A percentile compares a stretch with the other conserved stretches of the same genome.
phyloP scores from a whole-genome alignment of 2,797 vertebrate genomes.

The Poecilia gillii region DNA sequence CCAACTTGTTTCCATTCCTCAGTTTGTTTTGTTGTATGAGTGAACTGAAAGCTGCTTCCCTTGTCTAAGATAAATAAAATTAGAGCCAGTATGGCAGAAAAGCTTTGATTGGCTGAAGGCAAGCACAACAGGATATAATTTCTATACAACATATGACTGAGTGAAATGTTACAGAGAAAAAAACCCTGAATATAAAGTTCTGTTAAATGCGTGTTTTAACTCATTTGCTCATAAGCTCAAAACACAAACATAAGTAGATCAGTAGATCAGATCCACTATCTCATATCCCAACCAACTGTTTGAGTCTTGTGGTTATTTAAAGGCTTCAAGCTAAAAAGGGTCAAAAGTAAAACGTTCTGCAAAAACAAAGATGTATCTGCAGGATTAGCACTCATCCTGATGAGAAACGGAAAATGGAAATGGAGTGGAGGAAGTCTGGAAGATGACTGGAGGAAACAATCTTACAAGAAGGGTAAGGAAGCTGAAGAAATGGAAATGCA shows the following conservation, averaged over 20 bases:
- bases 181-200: neutral
- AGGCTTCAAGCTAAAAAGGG: slow-evolving; percentile 20
- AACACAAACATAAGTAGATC: neutral
- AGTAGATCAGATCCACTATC: neutral
- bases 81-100: neutral
- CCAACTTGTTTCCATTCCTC: neutral
- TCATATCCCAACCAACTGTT: neutral
- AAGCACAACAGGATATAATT: neutral
- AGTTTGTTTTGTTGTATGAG: neutral
- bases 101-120: neutral
- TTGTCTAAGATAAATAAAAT: neutral
- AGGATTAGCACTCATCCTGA: slow-evolving; percentile 39
- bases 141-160: neutral
- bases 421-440: slow-evolving; percentile 50
- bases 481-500: slow-evolving; percentile 29
- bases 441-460: slow-evolving; percentile 53
- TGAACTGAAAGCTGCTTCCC: neutral
- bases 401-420: slow-evolving; percentile 52
- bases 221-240: neutral
- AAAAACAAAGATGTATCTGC: slow-evolving; percentile 58
- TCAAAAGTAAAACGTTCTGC: slow-evolving; percentile 4
- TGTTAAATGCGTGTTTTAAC: neutral
- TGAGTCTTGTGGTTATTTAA: neutral
- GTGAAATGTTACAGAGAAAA: neutral
- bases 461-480: slow-evolving; percentile 22